phyloP scores from a whole-genome alignment of 2,888 invertebrate genomes.

The Pristionchus mayeri region DNA sequence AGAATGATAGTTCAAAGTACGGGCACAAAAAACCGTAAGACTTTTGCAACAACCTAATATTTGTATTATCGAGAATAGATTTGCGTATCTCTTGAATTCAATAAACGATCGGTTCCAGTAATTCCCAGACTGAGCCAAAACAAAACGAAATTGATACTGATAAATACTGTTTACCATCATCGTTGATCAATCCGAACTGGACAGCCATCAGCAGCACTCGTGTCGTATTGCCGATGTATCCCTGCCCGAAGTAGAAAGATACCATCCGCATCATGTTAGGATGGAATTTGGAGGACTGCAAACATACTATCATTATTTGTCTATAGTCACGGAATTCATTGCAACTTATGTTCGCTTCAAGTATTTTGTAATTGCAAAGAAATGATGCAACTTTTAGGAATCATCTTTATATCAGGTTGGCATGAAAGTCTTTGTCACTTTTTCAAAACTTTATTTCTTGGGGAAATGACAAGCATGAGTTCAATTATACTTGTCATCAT shows the following conservation, averaged over 20 bases:
- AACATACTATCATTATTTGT: not conserved
- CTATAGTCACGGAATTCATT: not conserved
- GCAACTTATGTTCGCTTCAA: no score
- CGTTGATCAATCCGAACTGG: not conserved
- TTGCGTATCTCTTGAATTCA: not conserved
- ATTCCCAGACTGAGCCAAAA: not conserved
- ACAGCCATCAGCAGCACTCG: not conserved
- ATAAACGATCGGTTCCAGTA: not conserved
- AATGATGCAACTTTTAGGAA: no score
- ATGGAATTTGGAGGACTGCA: constrained; percentile 1
- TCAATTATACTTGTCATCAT: no score
- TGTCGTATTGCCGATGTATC: not conserved
- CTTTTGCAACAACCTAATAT: no score
- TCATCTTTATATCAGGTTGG: no score
- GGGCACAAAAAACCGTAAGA: no score
- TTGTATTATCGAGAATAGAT: no score
- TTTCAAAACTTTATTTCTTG: no score
- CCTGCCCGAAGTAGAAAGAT: not conserved
- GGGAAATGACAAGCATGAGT: no score
- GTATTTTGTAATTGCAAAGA: no score
- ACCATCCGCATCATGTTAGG: constrained; percentile 17
- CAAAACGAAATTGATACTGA: not conserved
- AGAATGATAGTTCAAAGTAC: no score
- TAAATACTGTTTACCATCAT: not conserved
- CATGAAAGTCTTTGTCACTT: no score